Conservation (phyloP, 2,797 vertebrate species). For the Morelia viridis region DNA sequence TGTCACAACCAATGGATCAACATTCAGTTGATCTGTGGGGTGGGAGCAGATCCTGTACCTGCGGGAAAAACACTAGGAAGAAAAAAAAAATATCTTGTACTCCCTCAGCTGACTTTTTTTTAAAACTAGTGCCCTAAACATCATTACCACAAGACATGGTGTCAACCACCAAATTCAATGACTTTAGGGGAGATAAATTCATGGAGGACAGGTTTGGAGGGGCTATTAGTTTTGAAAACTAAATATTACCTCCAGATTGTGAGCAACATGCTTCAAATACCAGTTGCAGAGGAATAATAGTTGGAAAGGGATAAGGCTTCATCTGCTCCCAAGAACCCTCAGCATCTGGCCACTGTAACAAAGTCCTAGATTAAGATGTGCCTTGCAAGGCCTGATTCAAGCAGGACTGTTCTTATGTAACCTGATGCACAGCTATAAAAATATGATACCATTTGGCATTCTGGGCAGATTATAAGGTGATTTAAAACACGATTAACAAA, state of each 20-base stretch:
- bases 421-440: neutral
- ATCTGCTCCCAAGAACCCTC: neutral
- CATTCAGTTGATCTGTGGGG: no score
- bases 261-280: neutral
- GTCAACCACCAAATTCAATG: neutral
- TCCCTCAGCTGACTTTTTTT: neutral
- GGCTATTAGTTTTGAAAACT: neutral
- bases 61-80: no score
- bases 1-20: no score
- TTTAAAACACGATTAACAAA: neutral
- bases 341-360: neutral
- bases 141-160: neutral
- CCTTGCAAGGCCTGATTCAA: neutral
- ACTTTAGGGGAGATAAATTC: neutral
- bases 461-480: neutral
- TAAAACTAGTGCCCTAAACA: neutral
- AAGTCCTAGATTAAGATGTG: neutral
- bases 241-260: neutral
- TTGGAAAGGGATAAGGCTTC: neutral
- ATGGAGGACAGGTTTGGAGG: neutral
- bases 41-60: no score
- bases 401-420: neutral
- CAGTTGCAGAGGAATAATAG: neutral
- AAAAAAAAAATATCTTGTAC: no score
- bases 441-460: neutral